Evolutionary conservation across 2,888 invertebrate species (phyloP), one percentile per base, ranked within the genome.

Genomic region (Poecilobothrus nobilitatus): DNA sequence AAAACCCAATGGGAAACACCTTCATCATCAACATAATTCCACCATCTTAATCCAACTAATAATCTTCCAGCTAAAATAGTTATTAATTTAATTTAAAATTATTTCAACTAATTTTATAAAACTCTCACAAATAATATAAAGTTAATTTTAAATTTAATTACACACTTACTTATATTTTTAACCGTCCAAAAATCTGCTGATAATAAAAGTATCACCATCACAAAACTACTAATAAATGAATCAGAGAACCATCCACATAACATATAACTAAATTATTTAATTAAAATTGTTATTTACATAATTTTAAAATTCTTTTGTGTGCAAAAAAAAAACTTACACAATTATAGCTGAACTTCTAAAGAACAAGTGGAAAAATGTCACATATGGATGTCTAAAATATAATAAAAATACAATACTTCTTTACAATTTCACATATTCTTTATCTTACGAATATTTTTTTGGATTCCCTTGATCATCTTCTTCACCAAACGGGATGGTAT

Each of bases 141-240:
- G n/a, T n/a, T n/a, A n/a, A n/a, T n/a, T n/a, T n/a, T n/a, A n/a
- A n/a, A n/a, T 22, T 6, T 33, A 5, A 15, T 33, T 15, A 15
- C 12, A n/a, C 15, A 53, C 15, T 53, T 53, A 53, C 53, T 53
- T 9, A 81, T 80, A 68, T 81, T 82, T 84, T 99, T 99, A 0
- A 98, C 97, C 18, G 95, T 95, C 99, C 99, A 99, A 84, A 99
- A 99, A 81, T 99, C 99, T 83, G 97, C 91, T 0, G 97, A 97
- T 9, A 99, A 85, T 68, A 99, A 85, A 37, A 97, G 83, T 15
- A 95, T 88, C 61, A 98, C 90, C 41, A 91, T 85, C 65, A 99
- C 94, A 83, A 99, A 99, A 83, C 91, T 94, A n/a, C 94, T 90
- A 72, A 99, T 96, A 81, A 97, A 99, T 73, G 95, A 95, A 76